Conservation (phyloP, 2,113 vertebrate genomes). For the Gyps fulvus region DNA sequence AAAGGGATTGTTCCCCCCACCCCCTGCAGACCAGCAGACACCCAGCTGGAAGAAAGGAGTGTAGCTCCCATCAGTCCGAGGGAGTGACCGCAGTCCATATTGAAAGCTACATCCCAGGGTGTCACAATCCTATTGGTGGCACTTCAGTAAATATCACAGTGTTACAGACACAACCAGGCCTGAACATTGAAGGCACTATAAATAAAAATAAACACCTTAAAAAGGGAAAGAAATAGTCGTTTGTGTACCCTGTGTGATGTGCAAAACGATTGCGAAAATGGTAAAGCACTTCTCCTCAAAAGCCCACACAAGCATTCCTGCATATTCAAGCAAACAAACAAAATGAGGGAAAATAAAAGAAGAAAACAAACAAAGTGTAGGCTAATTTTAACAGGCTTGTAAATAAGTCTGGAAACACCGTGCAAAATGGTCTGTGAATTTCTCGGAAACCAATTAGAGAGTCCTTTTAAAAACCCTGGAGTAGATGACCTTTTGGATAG, state of each 20-base stretch:
- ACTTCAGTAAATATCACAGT: background rate
- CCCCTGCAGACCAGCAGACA: background rate
- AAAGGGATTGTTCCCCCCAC: background rate
- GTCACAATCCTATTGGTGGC: background rate
- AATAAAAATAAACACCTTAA: background rate
- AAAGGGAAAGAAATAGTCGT: background rate
- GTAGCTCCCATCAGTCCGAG: background rate
- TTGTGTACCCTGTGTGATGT: background rate
- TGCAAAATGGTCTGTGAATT: background rate
- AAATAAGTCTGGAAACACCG: background rate
- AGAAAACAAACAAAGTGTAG: background rate
- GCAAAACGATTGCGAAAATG: background rate
- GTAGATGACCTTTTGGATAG: constrained; percentile 21
- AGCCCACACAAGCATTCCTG: background rate
- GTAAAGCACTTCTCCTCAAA: background rate
- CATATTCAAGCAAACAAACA: background rate
- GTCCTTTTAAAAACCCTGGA: background rate
- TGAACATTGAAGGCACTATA: background rate
- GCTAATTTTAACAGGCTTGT: background rate
- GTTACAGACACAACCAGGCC: background rate
- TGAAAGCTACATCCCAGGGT: background rate
- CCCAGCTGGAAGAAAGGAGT: background rate
- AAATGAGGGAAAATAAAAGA: background rate
- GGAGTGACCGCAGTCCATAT: background rate
- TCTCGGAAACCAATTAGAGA: background rate